phyloP scores from a whole-genome alignment of 1,140 invertebrate species.

The Drosophila nebulosa region DNA sequence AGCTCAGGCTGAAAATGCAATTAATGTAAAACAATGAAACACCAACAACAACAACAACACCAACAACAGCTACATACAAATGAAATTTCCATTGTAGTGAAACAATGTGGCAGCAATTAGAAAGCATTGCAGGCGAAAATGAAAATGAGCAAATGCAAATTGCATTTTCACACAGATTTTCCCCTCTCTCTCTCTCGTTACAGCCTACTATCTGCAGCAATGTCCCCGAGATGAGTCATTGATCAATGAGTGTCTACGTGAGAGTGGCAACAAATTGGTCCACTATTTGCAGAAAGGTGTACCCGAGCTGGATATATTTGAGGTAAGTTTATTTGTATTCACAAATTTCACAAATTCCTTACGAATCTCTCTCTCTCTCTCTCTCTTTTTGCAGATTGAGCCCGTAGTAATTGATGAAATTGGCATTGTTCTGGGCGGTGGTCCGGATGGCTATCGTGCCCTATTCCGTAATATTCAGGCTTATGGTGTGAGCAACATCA shows the following conservation, averaged over 20 bases:
- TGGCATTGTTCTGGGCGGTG: slow-evolving; percentile 88
- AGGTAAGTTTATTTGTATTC: slow-evolving; percentile 74
- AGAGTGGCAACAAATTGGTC: slow-evolving; percentile 87
- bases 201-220: slow-evolving; percentile 85
- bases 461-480: slow-evolving; percentile 89
- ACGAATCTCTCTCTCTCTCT: slow-evolving; percentile 11
- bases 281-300: slow-evolving; percentile 86
- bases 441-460: slow-evolving; percentile 89
- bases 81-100: slow-evolving; percentile 20
- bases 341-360: not conserved
- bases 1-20: slow-evolving; percentile 43
- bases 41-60: not conserved
- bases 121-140: slow-evolving; percentile 12
- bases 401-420: slow-evolving; percentile 90
- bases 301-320: slow-evolving; percentile 85
- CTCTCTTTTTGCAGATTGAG: slow-evolving; percentile 83
- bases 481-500: slow-evolving; percentile 88
- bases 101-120: slow-evolving; percentile 35
- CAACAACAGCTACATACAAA: not conserved
- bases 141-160: not conserved
- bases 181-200: slow-evolving; percentile 19
- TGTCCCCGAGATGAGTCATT: slow-evolving; percentile 86
- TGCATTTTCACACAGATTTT: slow-evolving; percentile 4
- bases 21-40: slow-evolving; percentile 19
- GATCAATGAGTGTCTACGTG: slow-evolving; percentile 87